phyloP scores from a whole-genome alignment of 2,888 invertebrate species.

The Norana najaformis region DNA sequence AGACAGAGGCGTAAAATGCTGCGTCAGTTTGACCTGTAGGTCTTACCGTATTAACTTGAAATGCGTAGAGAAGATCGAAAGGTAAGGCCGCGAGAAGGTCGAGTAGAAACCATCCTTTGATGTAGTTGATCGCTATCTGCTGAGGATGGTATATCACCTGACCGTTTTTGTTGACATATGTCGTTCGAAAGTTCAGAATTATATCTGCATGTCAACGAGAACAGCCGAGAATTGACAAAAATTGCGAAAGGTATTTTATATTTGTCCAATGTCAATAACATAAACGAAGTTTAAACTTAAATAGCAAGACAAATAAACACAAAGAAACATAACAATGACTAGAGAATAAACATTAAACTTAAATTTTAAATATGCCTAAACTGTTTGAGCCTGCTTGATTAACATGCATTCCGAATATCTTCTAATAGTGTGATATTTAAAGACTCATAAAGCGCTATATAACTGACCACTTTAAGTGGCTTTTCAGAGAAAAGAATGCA shows the following conservation, averaged over 20 bases:
- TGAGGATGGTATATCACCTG: conserved; percentile 91
- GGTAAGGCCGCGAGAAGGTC: conserved; percentile 92
- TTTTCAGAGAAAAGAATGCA: no score
- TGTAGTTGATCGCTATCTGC: conserved; percentile 88
- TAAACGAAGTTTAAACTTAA: background rate
- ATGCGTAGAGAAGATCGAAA: conserved; percentile 81
- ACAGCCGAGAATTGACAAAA: background rate
- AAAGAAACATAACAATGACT: background rate
- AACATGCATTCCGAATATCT: no score
- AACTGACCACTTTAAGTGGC: no score
- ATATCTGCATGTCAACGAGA: conserved; percentile 74
- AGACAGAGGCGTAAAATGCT: background rate
- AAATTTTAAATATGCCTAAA: no score
- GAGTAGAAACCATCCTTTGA: conserved; percentile 89
- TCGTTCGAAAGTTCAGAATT: conserved; percentile 91
- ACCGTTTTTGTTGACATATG: conserved; percentile 91
- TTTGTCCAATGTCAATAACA: background rate
- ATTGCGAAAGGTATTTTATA: background rate
- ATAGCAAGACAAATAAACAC: background rate
- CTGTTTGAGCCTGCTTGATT: no score
- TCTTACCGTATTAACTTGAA: conserved; percentile 56
- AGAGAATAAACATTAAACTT: background rate
- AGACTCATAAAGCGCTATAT: no score
- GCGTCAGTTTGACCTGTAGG: no score
- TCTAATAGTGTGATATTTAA: no score